Evolutionary conservation across 2,797 vertebrate species (phyloP), one percentile per base, ranked within the genome.

Genomic region (Caiman crocodilus): DNA sequence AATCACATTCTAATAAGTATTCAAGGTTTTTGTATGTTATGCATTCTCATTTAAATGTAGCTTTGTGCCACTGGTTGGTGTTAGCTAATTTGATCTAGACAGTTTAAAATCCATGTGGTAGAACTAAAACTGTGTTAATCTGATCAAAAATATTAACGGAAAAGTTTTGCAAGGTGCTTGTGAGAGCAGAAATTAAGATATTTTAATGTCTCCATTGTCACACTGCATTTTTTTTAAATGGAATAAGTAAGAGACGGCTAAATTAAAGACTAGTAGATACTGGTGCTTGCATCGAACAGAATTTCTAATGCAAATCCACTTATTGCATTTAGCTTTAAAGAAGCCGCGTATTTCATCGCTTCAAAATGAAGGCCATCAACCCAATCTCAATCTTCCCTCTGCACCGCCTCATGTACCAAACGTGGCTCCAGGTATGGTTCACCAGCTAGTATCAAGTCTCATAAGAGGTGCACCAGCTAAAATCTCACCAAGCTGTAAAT

Each of bases 291-390:
- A n/a, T 61, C 75, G 83, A 92, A 88, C 75, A 87, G 57, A 82
- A 89, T 79, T 89, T 23, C 77, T 90, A 56, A 6, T 25, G 5
- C 86, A 35, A 96, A 98, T 96, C 26, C 79, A 4, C 91, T 89
- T 94, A 14, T 95, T 95, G 93, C 95, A 9, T 96, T 55, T 76
- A 98, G 98, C 95, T 96, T 95, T 98, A 94, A 98, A 96, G 96
- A 98, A 97, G 90, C 95, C 97, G 2, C 94, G 94, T 76, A 90
- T 97, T 95, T 98, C 97, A 92, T 87, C 93, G 95, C 89, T 96
- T 95, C 96, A 91, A 80, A 94, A 74, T 64, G 97, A 97, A 94
- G 90, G 32, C 76, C 97, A 93, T 78, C 97, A 97, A 6, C 92
- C 87, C 84, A 63, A 91, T 71, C 4, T 93, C 15, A 95, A 92